Conservation (phyloP, 2,888 invertebrate genomes). For the Trichopoda pennipes region DNA sequence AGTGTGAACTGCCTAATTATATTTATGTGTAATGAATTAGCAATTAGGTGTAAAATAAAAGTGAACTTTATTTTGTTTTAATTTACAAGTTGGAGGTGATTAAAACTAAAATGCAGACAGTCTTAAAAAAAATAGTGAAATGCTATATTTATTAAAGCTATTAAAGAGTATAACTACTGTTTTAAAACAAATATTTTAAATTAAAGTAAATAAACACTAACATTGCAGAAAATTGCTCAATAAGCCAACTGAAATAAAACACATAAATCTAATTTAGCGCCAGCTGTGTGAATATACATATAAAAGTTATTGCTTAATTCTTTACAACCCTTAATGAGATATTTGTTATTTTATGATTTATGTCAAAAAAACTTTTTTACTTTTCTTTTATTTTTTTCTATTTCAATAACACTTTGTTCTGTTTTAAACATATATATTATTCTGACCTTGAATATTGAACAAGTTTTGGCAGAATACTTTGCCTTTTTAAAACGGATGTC, state of each 20-base stretch:
- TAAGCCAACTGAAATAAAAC: slow-evolving; percentile 2
- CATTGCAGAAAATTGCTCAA: not conserved
- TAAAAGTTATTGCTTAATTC: no score
- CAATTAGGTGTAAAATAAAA: slow-evolving; percentile 58
- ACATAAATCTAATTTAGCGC: no score
- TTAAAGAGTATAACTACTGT: not conserved
- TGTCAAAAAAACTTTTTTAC: not conserved
- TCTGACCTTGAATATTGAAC: slow-evolving; percentile 37
- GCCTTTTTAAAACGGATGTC: slow-evolving; percentile 36
- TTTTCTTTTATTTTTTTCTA: not conserved
- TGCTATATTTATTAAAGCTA: not conserved
- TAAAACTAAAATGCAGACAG: not conserved
- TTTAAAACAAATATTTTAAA: not conserved
- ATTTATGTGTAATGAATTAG: slow-evolving; percentile 50
- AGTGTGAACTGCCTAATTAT: no score
- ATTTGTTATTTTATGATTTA: no score
- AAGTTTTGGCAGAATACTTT: slow-evolving; percentile 23
- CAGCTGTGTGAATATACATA: no score
- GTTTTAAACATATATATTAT: slow-evolving; percentile 8
- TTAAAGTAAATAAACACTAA: slow-evolving; percentile 2
- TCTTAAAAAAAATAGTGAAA: not conserved
- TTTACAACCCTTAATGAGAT: no score
- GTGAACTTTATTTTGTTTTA: slow-evolving; percentile 14
- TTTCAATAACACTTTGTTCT: not conserved
- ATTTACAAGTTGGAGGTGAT: slow-evolving; percentile 44